Percentiles rank a stretch among this genome's conserved stretches.
Evolutionary conservation across 2,888 invertebrate species (phyloP).

Genomic region (Pseudeuparius sepicola): DNA sequence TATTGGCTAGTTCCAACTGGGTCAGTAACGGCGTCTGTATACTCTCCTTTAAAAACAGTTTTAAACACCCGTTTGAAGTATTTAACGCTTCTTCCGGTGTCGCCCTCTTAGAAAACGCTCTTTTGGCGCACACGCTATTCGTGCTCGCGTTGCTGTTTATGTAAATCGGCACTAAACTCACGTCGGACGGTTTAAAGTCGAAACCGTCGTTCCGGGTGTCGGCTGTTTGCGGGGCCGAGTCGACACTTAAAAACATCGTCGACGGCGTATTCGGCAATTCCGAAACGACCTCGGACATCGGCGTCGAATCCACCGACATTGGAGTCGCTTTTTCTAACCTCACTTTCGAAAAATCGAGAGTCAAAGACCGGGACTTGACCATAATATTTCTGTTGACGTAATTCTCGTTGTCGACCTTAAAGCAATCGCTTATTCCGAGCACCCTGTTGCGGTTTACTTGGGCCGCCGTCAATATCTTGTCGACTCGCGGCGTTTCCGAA

Average conservation of each 20-base stretch:
- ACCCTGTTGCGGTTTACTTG: conserved; percentile 31
- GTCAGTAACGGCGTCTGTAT: conserved; percentile 57
- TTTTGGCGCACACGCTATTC: background rate
- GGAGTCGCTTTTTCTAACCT: conserved; percentile 26
- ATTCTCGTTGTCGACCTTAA: conserved; percentile 29
- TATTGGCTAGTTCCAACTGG: conserved; percentile 60
- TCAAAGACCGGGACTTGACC: conserved; percentile 26
- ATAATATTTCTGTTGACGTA: conserved; percentile 24
- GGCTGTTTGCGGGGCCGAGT: conserved; percentile 32
- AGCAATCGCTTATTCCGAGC: conserved; percentile 31
- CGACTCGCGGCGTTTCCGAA: background rate
- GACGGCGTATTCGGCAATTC: conserved; percentile 24
- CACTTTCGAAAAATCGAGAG: conserved; percentile 27
- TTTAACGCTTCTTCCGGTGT: conserved; percentile 37
- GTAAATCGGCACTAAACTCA: conserved; percentile 13
- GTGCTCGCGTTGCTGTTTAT: conserved; percentile 9
- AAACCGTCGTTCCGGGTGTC: conserved; percentile 40
- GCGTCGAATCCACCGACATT: conserved; percentile 38
- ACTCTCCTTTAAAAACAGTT: conserved; percentile 33
- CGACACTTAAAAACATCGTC: conserved; percentile 24
- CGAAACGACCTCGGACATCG: conserved; percentile 28
- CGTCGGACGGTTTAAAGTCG: conserved; percentile 13
- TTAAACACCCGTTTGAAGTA: conserved; percentile 30
- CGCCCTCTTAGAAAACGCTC: conserved; percentile 29
- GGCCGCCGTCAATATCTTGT: conserved; percentile 19